A percentile compares a stretch with the other conserved stretches of the same genome.
Conservation (phyloP, 2,113 vertebrate species). For the Phrynosoma blainvillii region DNA sequence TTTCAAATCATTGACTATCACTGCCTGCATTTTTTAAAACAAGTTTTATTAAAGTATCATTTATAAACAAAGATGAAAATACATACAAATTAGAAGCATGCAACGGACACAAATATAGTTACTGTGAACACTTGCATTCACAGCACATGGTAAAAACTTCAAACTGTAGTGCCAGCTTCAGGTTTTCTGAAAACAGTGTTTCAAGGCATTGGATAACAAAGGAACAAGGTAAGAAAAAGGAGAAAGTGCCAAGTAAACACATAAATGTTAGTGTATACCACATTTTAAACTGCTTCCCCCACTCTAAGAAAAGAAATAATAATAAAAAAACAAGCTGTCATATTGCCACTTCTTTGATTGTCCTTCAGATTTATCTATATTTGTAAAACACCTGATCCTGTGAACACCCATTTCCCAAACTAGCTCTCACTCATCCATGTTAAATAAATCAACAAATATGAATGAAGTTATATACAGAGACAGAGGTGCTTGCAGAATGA, state of each 20-base stretch:
- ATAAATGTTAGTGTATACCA: conserved; percentile 53
- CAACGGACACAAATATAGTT: conserved; percentile 63
- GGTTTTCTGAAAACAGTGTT: conserved; percentile 62
- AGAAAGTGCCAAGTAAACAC: conserved; percentile 76
- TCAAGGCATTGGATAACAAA: conserved; percentile 65
- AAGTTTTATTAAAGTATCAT: conserved; percentile 83
- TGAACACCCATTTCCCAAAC: conserved; percentile 44
- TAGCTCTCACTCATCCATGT: conserved; percentile 37
- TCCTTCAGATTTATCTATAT: conserved; percentile 69
- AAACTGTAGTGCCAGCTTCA: conserved; percentile 52
- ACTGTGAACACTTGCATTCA: conserved; percentile 36
- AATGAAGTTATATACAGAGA: conserved; percentile 48
- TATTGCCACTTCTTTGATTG: conserved; percentile 72
- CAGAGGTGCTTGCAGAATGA: conserved; percentile 60
- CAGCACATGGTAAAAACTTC: conserved; percentile 52
- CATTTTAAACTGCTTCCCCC: conserved; percentile 48
- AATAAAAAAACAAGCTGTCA: conserved; percentile 66
- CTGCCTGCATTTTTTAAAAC: conserved; percentile 51
- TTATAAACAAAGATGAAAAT: conserved; percentile 77
- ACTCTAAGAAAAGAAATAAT: not conserved
- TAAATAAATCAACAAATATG: conserved; percentile 58
- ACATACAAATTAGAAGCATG: conserved; percentile 77
- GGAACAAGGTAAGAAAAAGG: conserved; percentile 62
- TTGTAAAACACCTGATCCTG: conserved; percentile 63
- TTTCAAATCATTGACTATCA: not conserved